A percentile compares a stretch with the other conserved stretches of the same genome.
Conservation (phyloP, 2,888 invertebrate genomes). For the Alsophila aescularia region DNA sequence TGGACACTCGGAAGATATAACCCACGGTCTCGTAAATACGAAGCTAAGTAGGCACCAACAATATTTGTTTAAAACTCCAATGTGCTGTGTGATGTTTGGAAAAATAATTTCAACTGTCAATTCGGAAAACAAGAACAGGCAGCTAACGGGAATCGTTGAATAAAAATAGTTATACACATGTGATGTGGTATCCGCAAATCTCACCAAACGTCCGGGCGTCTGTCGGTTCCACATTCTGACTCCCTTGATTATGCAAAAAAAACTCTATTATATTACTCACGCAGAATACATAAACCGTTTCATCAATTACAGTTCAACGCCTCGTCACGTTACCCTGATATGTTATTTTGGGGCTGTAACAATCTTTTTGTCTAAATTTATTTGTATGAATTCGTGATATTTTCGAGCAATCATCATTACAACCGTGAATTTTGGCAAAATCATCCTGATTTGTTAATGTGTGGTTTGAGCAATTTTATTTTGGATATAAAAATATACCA, state of each 20-base stretch:
- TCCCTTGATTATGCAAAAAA: constrained; percentile 61
- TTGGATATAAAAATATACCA: not conserved
- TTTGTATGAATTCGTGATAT: constrained; percentile 23
- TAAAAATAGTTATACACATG: not conserved
- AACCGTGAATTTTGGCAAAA: constrained; percentile 15
- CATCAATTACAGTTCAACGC: constrained; percentile 57
- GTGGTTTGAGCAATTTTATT: constrained; percentile 2
- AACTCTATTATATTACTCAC: constrained; percentile 27
- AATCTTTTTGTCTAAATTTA: constrained; percentile 8
- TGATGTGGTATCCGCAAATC: constrained; percentile 4
- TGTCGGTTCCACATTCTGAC: constrained; percentile 57
- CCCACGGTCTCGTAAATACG: too few relatives aligned
- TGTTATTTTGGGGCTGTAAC: constrained; percentile 23
- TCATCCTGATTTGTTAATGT: constrained; percentile 13
- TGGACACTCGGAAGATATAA: too few relatives aligned
- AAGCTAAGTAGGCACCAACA: too few relatives aligned
- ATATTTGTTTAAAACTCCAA: too few relatives aligned
- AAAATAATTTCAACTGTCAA: too few relatives aligned
- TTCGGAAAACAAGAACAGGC: too few relatives aligned
- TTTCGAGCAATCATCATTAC: constrained; percentile 24
- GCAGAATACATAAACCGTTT: constrained; percentile 46
- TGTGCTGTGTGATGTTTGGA: too few relatives aligned
- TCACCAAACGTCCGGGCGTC: not conserved
- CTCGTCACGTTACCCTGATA: constrained; percentile 38
- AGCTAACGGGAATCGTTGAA: too few relatives aligned